Evolutionary conservation across 1,140 invertebrate species (phyloP), one percentile per base, ranked within the genome.

Genomic region (Artemia franciscana): DNA sequence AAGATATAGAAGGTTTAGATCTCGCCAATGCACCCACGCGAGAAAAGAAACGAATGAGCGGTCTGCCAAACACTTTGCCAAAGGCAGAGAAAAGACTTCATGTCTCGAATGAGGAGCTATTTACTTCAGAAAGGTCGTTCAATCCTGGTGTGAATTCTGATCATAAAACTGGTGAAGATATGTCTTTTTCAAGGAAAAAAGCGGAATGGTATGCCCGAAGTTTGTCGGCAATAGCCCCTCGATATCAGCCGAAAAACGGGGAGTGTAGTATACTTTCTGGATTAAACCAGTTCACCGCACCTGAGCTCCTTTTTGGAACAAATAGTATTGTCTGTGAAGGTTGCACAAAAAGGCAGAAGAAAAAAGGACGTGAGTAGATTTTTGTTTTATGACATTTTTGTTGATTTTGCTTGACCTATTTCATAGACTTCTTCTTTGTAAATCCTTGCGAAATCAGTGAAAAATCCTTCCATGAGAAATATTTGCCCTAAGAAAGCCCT

Each of bases 261-360:
- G 88, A 92, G 68, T 85, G 80, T 87, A 2, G 78, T 89, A 15
- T 64, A 7, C 80, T 85, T 68, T 90, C 86, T 0, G 94, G 89
- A 71, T 78, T 97, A 4, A 86, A 85, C 68, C 87, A 91, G 73
- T 96, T 96, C 72, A 95, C 91, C 0, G 80, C 82, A 0, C 77
- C 84, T 21, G 92, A 97, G 72, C 72, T 91, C 3, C 80, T 97
- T 73, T 86, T 82, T 2, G 91, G 86, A 9, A 85, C 82, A 68
- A 96, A 97, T 73, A 91, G 90, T 75, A 90, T 95, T 66, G 81
- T 84, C 26, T 97, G 93, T 73, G 85, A 91, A 66, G 79, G 80
- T 57, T 97, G 93, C 71, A 93, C 88, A 5, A 81, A 82, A 65
- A 60, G 0, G 65, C 65, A 25, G 64, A 66, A 60, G 58, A 61